Percentiles rank a stretch among this genome's conserved stretches.
Evolutionary conservation across 2,113 vertebrate species (phyloP).

Genomic region (Arizona elegans): DNA sequence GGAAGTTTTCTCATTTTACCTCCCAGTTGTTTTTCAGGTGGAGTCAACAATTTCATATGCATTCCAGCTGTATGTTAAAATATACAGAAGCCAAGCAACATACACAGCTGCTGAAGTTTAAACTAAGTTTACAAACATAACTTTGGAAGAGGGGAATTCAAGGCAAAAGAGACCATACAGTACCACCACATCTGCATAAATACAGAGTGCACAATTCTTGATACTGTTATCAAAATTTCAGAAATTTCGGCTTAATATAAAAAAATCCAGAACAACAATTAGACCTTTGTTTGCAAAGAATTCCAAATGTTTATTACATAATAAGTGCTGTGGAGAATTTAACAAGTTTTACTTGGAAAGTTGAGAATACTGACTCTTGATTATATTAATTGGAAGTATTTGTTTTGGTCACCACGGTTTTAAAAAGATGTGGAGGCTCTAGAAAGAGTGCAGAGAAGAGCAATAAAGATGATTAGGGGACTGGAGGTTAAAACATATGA

Average conservation of each 20-base stretch:
- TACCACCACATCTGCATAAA: neutral
- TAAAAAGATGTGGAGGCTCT: too few species aligned
- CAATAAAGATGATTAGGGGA: too few species aligned
- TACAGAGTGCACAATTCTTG: neutral
- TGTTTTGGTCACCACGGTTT: too few species aligned
- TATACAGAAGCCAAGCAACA: neutral
- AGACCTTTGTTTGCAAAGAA: neutral
- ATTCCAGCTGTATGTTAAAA: neutral
- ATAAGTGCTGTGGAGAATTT: neutral
- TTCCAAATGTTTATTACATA: neutral
- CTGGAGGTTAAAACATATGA: too few species aligned
- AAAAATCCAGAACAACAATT: neutral
- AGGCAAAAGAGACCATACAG: neutral
- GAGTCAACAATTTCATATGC: neutral
- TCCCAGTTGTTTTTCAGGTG: neutral
- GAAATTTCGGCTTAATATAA: neutral
- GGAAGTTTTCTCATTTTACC: neutral
- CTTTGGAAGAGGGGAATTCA: neutral
- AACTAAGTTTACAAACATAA: neutral
- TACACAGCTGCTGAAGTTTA: neutral
- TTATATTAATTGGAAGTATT: neutral
- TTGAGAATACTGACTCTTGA: neutral
- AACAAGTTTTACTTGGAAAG: neutral
- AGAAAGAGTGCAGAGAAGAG: too few species aligned
- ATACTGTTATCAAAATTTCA: neutral